Evolutionary conservation across 37 sponge, comb jelly and placozoan genomes (phyloP).

Genomic region (Agelas oroides): DNA sequence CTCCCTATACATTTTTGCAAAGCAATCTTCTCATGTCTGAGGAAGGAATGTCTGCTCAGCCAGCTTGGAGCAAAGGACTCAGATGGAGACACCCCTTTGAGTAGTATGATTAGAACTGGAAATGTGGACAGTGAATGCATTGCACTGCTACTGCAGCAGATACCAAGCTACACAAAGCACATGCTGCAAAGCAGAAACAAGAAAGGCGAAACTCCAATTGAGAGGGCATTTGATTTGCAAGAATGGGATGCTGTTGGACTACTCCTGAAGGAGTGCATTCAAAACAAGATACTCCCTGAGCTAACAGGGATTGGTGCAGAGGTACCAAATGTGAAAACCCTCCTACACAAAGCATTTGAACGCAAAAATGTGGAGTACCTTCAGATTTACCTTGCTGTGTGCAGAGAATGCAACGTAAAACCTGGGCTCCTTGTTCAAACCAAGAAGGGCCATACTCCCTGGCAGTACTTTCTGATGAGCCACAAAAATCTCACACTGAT

Average conservation of each 20-base stretch:
- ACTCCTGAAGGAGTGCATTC: slow-evolving; percentile 5
- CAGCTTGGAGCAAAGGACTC: no score
- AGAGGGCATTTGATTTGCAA: background rate
- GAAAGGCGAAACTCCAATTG: background rate
- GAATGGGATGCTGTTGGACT: background rate
- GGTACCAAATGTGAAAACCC: background rate
- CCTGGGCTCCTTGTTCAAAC: background rate
- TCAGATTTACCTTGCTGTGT: background rate
- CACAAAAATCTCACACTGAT: background rate
- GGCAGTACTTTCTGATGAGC: background rate
- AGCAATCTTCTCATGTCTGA: no score
- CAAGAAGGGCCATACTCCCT: background rate
- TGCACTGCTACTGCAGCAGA: background rate
- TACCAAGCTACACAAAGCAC: no score
- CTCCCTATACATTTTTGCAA: no score
- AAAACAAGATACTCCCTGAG: background rate
- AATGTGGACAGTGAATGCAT: background rate
- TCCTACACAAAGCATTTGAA: background rate
- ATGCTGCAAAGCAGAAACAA: background rate
- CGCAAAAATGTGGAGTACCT: background rate
- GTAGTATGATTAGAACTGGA: background rate
- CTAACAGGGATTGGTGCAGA: background rate
- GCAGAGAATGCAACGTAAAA: background rate
- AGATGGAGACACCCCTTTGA: background rate
- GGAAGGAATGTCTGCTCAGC: no score